Evolutionary conservation across 2,888 invertebrate genomes (phyloP).

Genomic region (Pediacus dermestoides): DNA sequence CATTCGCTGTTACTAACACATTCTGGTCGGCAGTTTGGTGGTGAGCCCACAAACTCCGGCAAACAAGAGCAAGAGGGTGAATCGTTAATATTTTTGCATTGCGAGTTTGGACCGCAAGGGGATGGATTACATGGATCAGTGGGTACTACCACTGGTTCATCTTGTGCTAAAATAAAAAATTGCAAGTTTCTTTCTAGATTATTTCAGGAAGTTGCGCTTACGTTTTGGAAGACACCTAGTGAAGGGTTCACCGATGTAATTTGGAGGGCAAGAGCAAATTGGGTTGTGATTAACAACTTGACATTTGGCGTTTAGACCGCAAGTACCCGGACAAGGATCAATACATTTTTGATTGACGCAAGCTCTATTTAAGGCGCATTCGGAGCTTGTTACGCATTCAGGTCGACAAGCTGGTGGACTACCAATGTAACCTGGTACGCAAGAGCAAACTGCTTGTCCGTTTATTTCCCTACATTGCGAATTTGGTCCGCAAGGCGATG

Average conservation of each 20-base stretch:
- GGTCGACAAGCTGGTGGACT: slow-evolving; percentile 57
- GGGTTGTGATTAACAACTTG: slow-evolving; percentile 59
- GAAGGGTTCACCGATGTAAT: slow-evolving; percentile 62
- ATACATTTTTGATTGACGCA: slow-evolving; percentile 61
- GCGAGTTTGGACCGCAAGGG: slow-evolving; percentile 67
- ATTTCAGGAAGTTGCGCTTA: slow-evolving; percentile 24
- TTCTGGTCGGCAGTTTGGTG: slow-evolving; percentile 72
- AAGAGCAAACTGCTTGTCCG: slow-evolving; percentile 57
- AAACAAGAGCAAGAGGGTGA: slow-evolving; percentile 62
- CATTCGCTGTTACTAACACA: slow-evolving; percentile 72
- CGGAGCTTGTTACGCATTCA: slow-evolving; percentile 58
- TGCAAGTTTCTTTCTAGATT: slow-evolving; percentile 6
- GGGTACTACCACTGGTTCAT: slow-evolving; percentile 30
- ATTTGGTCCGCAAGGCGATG: slow-evolving; percentile 57
- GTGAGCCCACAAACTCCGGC: slow-evolving; percentile 59
- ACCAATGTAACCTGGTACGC: slow-evolving; percentile 56
- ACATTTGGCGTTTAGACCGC: slow-evolving; percentile 56
- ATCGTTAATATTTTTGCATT: slow-evolving; percentile 53
- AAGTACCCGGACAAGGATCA: slow-evolving; percentile 58
- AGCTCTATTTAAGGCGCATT: slow-evolving; percentile 55
- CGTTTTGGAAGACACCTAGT: slow-evolving; percentile 60
- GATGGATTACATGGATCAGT: slow-evolving; percentile 64
- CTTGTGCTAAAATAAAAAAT: slow-evolving; percentile 21
- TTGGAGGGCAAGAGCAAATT: slow-evolving; percentile 54
- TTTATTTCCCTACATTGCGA: slow-evolving; percentile 56